A percentile compares a stretch with the other conserved stretches of the same genome.
Conservation (phyloP, 2,888 invertebrate species). For the Cataglyphis rosenhaueri region DNA sequence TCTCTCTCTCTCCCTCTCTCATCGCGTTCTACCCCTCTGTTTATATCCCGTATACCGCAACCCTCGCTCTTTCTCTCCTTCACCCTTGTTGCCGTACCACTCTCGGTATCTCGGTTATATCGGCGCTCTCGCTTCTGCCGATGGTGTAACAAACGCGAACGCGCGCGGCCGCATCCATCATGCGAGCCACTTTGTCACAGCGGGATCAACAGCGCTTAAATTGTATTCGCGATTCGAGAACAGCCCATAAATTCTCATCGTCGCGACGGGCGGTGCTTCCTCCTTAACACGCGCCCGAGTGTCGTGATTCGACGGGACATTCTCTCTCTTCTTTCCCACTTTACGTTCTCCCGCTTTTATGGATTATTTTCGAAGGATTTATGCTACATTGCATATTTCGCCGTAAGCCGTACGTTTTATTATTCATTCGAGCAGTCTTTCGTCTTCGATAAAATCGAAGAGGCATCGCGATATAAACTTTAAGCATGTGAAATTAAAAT, state of each 20-base stretch:
- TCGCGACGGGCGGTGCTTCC: constrained; percentile 72
- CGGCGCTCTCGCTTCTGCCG: constrained; percentile 38
- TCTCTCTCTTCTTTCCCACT: constrained; percentile 43
- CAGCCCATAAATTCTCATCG: constrained; percentile 78
- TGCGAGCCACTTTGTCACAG: constrained; percentile 81
- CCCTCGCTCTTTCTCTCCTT: constrained; percentile 46
- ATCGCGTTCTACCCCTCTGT: constrained; percentile 42
- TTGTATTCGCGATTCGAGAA: constrained; percentile 81
- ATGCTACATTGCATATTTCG: constrained; percentile 2
- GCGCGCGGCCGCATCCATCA: constrained; percentile 78
- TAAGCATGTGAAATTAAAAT: neutral
- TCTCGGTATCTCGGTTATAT: constrained; percentile 25
- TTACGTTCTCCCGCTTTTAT: constrained; percentile 16
- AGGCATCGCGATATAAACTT: neutral
- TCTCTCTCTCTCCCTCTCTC: neutral
- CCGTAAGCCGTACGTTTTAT: neutral
- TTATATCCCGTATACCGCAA: constrained; percentile 29
- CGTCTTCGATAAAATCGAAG: neutral
- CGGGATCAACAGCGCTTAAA: constrained; percentile 81
- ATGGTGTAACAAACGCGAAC: constrained; percentile 71
- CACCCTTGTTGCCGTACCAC: constrained; percentile 39
- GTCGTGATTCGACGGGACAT: constrained; percentile 66
- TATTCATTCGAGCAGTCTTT: constrained; percentile 6
- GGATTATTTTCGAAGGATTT: constrained; percentile 50
- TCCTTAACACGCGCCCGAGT: constrained; percentile 70